Base-by-base conservation (phyloP, 2,888 invertebrate genomes). In the Xestia c-nigrum region DNA sequence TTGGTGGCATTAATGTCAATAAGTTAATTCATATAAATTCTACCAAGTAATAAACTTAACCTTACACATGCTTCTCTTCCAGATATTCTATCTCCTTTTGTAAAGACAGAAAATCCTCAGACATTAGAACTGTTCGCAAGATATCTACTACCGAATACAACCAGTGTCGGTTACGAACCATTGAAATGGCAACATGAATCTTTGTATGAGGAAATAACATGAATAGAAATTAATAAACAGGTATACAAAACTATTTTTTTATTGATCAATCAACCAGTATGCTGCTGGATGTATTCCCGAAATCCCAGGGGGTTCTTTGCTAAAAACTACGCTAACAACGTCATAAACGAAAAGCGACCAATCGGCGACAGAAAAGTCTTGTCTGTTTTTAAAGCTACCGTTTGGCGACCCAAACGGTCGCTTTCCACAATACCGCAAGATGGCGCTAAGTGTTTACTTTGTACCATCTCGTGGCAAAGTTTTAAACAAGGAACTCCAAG, bases 71-170 rank as follows among this genome's bases (percentile, higher is more conserved):
- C 9, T 38, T 40, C 84, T 89, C 46, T 94, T 94, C 19, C 96
- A 98, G 98, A 98, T 90, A 88, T 98, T 43, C 91, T 99, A 68
- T 93, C 95, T 84, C 92, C 95, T 0, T 98, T 97, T 92, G 85
- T 98, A 9, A 89, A 89, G 12, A 96, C 96, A 24, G 90, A 94
- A 64, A 93, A 97, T 46, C 97, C 98, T 6, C 96, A 97, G 82
- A 98, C 98, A 87, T 94, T 99, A 86, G 99, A 99, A 95, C 93
- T 99, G 73, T 99, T 99, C 96, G 99, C 99, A 0, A 97, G 99
- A 85, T 99, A 99, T 94, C 97, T 99, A 40, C 97, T 98, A 70
- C 98, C 99, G 0, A 97, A 97, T 46, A 99, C 98, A 94, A 98
- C 98, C 0, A 98, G 99, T 89, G 97, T 98, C 91, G 99, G 99